phyloP scores from a whole-genome alignment of 2,888 invertebrate species.

The Argyresthia albistria region DNA sequence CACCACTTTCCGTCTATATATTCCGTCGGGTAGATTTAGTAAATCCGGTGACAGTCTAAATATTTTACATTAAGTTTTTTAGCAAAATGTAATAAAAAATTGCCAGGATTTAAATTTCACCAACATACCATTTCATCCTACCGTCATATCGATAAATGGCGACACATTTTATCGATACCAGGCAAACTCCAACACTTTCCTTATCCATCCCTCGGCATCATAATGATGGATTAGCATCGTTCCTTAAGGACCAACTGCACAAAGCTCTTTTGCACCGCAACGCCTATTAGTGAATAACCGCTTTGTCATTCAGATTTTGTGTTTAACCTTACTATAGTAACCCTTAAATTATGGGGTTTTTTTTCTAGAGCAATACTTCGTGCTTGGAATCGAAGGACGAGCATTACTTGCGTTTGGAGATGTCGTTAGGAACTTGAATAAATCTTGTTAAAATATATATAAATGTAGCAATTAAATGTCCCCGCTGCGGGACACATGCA shows the following conservation, averaged over 20 bases:
- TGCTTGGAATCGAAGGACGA: conserved; percentile 26
- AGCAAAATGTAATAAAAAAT: no score
- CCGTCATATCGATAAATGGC: neutral
- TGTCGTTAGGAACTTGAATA: no score
- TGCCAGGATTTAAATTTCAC: no score
- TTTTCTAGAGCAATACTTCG: conserved; percentile 4
- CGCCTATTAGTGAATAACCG: conserved; percentile 52
- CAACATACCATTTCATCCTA: no score
- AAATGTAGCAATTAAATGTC: no score
- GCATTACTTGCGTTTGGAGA: conserved; percentile 16
- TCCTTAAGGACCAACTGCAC: conserved; percentile 27
- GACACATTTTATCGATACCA: conserved; percentile 13
- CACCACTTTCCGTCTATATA: no score
- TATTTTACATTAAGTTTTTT: no score
- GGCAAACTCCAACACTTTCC: conserved; percentile 6
- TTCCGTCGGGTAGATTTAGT: no score
- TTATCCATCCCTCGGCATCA: conserved; percentile 23
- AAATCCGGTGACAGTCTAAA: no score
- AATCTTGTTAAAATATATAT: no score
- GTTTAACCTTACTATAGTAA: conserved; percentile 40
- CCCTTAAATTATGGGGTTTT: neutral
- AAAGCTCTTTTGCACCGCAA: conserved; percentile 59
- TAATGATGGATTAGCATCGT: conserved; percentile 48
- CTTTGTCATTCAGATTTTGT: conserved; percentile 60
- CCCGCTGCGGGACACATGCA: no score